These are phyloP conservation scores for Drosophila kanekoi DNA, from an alignment of 2,888 invertebrate species.

Conservation along the genomic window DNA sequence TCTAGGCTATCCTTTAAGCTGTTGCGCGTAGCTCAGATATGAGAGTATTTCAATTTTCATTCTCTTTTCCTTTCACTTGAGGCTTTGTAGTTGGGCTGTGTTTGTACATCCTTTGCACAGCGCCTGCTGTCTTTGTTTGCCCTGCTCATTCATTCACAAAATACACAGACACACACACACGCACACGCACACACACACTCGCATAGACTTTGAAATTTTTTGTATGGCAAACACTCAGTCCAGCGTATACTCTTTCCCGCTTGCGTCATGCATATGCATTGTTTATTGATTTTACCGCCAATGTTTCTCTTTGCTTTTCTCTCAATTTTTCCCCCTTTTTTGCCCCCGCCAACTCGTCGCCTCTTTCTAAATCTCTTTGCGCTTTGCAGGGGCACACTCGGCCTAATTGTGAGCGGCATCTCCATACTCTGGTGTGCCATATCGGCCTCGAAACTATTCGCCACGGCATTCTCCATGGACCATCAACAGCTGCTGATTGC, in stretches of 20 bases:
- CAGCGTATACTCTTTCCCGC: constrained; percentile 48
- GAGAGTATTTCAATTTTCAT: constrained; percentile 57
- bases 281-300: constrained; percentile 71
- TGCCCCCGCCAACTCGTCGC: constrained; percentile 10
- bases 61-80: constrained; percentile 34
- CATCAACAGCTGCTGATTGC: constrained; percentile 90
- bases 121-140: constrained; percentile 73
- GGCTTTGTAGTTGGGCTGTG: constrained; percentile 61
- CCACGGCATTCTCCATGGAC: constrained; percentile 90
- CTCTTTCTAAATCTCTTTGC: constrained; percentile 43
- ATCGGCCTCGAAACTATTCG: constrained; percentile 92
- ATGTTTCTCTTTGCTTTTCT: constrained; percentile 34
- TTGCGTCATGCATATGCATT: constrained; percentile 74
- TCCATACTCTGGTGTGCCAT: constrained; percentile 90
- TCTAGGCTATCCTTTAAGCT: constrained; percentile 23
- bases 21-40: constrained; percentile 12
- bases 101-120: constrained; percentile 68
- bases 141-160: constrained; percentile 72
- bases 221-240: constrained; percentile 56
- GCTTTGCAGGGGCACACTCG: constrained; percentile 86
- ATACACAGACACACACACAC: constrained; percentile 41
- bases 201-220: constrained; percentile 20
- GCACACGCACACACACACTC: constrained; percentile 18
- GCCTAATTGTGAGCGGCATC: constrained; percentile 86
- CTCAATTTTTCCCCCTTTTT: constrained; percentile 33